These are phyloP conservation scores for Noctua comes DNA, from an alignment of 2,888 invertebrate genomes.

Conservation along the genomic window DNA sequence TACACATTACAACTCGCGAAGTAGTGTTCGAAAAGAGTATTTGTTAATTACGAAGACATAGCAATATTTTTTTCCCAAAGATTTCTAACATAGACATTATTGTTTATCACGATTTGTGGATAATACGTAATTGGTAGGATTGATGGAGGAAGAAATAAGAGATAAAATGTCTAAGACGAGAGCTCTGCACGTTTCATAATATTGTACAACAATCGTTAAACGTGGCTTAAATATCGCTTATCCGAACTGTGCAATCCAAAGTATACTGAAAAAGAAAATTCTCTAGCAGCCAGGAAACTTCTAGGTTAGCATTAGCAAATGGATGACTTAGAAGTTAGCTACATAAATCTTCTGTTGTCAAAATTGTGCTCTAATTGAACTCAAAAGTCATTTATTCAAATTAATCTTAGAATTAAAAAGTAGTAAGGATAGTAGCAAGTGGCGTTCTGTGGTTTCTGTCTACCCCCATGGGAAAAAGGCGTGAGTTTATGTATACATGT, in stretches of 20 bases:
- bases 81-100: not conserved
- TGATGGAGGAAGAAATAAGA: conserved; percentile 6
- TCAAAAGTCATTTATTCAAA: no score
- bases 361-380: not conserved
- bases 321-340: not conserved
- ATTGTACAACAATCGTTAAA: not conserved
- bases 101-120: conserved; percentile 12
- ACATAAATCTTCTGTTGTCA: not conserved
- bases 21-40: not conserved
- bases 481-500: no score
- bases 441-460: no score
- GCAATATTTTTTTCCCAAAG: not conserved
- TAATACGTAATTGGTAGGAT: conserved; percentile 16
- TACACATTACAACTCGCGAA: not conserved
- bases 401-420: no score
- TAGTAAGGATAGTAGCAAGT: no score
- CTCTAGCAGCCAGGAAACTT: not conserved
- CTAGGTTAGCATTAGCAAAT: not conserved
- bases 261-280: not conserved
- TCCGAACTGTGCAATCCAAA: not conserved
- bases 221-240: not conserved
- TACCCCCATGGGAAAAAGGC: no score
- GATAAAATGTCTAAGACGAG: not conserved
- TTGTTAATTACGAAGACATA: no score
- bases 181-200: not conserved